Evolutionary conservation across 2,113 vertebrate genomes (phyloP).

Genomic region (Dolichallabes microphthalmus): DNA sequence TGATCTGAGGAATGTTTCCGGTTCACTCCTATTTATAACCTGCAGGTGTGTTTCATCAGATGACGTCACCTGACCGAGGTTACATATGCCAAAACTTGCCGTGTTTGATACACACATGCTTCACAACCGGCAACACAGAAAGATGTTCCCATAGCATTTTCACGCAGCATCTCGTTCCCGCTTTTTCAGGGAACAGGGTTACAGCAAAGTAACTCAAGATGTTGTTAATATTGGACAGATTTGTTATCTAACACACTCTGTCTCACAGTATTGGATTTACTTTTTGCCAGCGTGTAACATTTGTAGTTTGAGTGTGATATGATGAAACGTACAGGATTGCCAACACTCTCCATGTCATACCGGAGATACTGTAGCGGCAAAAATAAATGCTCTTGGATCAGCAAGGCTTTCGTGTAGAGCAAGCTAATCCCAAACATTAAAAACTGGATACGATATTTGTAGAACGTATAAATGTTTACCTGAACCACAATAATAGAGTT

Average conservation of each 20-base stretch:
- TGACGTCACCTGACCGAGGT: too few relatives aligned
- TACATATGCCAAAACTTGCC: too few relatives aligned
- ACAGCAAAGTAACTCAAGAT: too few relatives aligned
- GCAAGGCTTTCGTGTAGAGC: background rate
- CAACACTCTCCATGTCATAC: background rate
- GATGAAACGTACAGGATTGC: background rate
- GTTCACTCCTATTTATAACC: too few relatives aligned
- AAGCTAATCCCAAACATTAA: slow-evolving; percentile 9
- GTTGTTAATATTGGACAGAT: background rate
- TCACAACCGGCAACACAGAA: too few relatives aligned
- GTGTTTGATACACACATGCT: too few relatives aligned
- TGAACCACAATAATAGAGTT: background rate
- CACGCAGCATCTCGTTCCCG: too few relatives aligned
- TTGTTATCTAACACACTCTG: too few relatives aligned
- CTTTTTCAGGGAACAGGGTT: too few relatives aligned
- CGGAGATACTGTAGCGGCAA: background rate
- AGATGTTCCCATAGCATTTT: too few relatives aligned
- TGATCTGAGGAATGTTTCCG: too few relatives aligned
- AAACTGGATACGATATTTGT: slow-evolving; percentile 15
- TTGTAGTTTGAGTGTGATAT: background rate
- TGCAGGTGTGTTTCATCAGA: too few relatives aligned
- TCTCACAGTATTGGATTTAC: background rate
- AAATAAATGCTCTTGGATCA: background rate
- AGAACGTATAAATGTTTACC: slow-evolving; percentile 36
- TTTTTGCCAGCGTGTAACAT: background rate